Percentiles rank a stretch among this genome's conserved stretches.
These are phyloP conservation scores for Anguilla megastoma DNA, from an alignment of 2,797 vertebrate species.

Conservation along the genomic window DNA sequence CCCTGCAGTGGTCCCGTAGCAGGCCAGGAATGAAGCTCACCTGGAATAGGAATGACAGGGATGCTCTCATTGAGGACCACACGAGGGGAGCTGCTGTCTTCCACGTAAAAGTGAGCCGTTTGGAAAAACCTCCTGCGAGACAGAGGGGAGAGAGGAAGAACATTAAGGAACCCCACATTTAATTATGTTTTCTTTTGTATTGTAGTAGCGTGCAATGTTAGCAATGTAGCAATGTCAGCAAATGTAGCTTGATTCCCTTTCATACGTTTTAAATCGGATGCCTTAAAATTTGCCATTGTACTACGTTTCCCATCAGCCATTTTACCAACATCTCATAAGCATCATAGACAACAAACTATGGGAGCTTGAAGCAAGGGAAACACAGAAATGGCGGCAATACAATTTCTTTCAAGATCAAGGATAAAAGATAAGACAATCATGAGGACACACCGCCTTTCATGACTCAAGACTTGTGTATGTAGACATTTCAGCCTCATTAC, in stretches of 20 bases:
- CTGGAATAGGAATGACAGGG: slow-evolving; percentile 93
- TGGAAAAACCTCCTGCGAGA: slow-evolving; percentile 94
- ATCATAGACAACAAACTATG: too few species aligned
- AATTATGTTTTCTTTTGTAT: neutral
- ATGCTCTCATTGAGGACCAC: slow-evolving; percentile 97
- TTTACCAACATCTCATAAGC: neutral
- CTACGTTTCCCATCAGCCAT: too few species aligned
- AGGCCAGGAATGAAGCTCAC: slow-evolving; percentile 67
- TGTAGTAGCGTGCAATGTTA: neutral
- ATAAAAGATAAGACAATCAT: neutral
- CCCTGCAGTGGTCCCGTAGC: neutral
- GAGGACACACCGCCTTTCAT: neutral
- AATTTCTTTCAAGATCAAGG: neutral
- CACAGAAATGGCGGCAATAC: neutral
- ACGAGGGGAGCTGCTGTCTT: slow-evolving; percentile 94
- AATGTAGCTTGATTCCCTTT: neutral
- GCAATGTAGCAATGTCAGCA: neutral
- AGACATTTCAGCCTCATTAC: neutral
- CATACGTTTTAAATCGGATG: neutral
- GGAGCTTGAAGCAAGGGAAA: too few species aligned
- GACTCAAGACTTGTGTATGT: neutral
- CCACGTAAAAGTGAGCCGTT: slow-evolving; percentile 97
- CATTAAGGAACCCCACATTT: neutral
- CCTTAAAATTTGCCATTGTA: neutral
- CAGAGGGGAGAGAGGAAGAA: slow-evolving; percentile 54